phyloP scores from a whole-genome alignment of 1,140 invertebrate genomes.

The Eurosta solidaginis region DNA sequence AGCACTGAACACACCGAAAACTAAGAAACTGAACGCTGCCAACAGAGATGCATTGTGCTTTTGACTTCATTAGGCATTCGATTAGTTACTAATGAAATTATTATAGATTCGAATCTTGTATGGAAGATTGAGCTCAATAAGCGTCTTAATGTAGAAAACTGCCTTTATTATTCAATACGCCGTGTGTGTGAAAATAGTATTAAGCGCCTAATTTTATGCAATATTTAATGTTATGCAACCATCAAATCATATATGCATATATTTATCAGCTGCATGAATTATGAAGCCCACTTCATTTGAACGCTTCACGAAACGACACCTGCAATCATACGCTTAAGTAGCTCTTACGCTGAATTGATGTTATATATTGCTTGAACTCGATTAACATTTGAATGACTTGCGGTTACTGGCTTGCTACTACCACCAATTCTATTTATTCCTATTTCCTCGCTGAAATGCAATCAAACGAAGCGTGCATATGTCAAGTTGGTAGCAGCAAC shows the following conservation, averaged over 20 bases:
- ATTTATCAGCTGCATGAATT: neutral
- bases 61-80: too few relatives aligned
- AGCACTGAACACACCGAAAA: too few relatives aligned
- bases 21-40: too few relatives aligned
- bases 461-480: constrained; percentile 48
- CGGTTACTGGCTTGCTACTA: neutral
- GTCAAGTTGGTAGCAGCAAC: neutral
- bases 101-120: too few relatives aligned
- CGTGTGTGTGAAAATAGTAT: too few relatives aligned
- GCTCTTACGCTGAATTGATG: neutral
- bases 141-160: too few relatives aligned
- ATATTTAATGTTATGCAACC: neutral
- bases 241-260: neutral
- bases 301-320: neutral
- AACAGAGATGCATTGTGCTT: too few relatives aligned
- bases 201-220: constrained; percentile 20
- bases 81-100: too few relatives aligned
- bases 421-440: constrained; percentile 54
- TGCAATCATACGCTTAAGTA: neutral
- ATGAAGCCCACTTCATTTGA: neutral
- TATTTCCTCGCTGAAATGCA: constrained; percentile 47
- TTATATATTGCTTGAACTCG: neutral
- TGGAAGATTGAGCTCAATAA: too few relatives aligned
- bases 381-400: neutral
- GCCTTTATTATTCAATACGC: too few relatives aligned